Conservation (phyloP, 2,888 invertebrate genomes). For the Hipparchia semele region DNA sequence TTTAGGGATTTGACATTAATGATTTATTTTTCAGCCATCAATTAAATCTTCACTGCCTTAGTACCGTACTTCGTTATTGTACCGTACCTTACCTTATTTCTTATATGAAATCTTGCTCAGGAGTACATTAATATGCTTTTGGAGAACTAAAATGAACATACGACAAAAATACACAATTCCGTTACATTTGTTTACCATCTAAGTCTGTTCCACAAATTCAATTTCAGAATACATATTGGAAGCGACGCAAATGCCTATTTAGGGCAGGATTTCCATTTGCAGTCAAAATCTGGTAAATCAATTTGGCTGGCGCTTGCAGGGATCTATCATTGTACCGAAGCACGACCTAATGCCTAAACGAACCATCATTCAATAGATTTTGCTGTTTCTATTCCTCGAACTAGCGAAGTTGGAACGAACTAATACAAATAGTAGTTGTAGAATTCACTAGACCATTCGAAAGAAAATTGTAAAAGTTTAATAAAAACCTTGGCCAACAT, state of each 20-base stretch:
- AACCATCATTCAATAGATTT: conserved; percentile 2
- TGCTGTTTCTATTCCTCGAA: neutral
- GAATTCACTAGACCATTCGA: too few relatives aligned
- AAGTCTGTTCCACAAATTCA: conserved; percentile 15
- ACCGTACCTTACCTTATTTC: too few relatives aligned
- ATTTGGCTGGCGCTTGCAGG: conserved; percentile 23
- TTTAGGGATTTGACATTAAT: too few relatives aligned
- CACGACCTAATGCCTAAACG: neutral
- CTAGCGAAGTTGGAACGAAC: neutral
- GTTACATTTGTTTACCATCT: conserved; percentile 1
- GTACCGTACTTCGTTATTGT: too few relatives aligned
- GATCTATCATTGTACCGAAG: conserved; percentile 15
- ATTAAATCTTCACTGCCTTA: too few relatives aligned
- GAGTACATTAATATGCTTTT: too few relatives aligned
- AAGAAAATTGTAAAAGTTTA: neutral
- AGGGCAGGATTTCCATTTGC: conserved; percentile 20
- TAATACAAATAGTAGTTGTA: neutral
- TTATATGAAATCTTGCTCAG: too few relatives aligned
- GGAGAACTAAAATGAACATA: neutral
- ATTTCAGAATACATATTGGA: conserved; percentile 21
- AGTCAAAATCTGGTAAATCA: conserved; percentile 27
- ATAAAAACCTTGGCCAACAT: too few relatives aligned
- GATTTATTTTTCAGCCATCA: too few relatives aligned
- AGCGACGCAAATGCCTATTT: conserved; percentile 16
- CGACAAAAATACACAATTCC: neutral